Percentiles rank a stretch among this genome's conserved stretches.
Evolutionary conservation across 2,797 vertebrate genomes (phyloP).

Genomic region (Hirundo rustica): DNA sequence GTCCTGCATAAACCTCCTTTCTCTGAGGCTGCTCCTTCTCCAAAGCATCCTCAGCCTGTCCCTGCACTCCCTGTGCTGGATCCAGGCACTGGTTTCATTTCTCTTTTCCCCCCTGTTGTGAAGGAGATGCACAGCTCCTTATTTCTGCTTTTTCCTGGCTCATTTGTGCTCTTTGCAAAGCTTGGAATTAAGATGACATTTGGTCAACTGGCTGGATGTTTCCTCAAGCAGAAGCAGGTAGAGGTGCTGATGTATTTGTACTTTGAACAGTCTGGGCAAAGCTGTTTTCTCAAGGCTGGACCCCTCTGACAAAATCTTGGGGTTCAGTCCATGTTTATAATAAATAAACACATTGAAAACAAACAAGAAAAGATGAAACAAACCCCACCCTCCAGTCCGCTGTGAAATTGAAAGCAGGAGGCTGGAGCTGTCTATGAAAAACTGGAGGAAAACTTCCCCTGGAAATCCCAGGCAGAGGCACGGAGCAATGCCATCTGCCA

Average conservation of each 20-base stretch:
- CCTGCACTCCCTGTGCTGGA: not conserved
- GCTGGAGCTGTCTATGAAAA: not conserved
- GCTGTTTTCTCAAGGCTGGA: not conserved
- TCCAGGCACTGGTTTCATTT: accelerated
- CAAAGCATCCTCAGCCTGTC: not conserved
- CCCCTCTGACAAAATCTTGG: not conserved
- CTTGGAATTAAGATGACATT: not conserved
- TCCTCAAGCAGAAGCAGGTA: not conserved
- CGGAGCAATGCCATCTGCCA: not conserved
- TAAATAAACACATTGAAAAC: not conserved
- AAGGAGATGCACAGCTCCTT: not conserved
- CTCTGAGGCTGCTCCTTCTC: not conserved
- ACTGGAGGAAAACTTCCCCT: not conserved
- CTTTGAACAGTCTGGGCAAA: not conserved
- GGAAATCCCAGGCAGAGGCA: not conserved
- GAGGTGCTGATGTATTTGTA: not conserved
- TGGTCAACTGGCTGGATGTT: not conserved
- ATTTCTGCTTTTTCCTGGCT: not conserved
- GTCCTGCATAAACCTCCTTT: not conserved
- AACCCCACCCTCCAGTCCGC: not conserved
- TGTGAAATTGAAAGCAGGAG: not conserved
- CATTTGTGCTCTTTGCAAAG: not conserved
- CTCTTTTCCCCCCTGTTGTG: not conserved
- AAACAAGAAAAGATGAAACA: not conserved
- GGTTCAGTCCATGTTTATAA: not conserved